Conservation (phyloP, 2,113 vertebrate species). For the Oncorhynchus keta region DNA sequence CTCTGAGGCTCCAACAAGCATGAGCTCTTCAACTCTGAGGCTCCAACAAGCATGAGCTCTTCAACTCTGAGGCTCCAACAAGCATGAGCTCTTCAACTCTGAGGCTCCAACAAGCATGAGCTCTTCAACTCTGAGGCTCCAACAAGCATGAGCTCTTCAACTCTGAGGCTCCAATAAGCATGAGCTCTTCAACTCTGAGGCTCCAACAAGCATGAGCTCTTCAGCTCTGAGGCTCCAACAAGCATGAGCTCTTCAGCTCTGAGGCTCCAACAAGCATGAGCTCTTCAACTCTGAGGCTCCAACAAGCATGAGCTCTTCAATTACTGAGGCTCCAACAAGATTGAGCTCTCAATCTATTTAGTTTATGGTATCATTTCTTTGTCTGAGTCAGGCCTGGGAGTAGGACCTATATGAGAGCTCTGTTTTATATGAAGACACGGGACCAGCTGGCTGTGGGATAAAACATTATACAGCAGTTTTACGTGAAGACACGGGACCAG, state of each 20-base stretch:
- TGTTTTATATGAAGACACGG: too few relatives aligned
- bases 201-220: not conserved
- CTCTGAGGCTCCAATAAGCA: too few relatives aligned
- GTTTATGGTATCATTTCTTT: not conserved
- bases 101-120: too few relatives aligned
- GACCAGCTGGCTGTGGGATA: too few relatives aligned
- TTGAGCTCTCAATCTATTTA: not conserved
- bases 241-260: not conserved
- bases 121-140: too few relatives aligned
- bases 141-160: too few relatives aligned
- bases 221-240: not conserved
- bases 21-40: too few relatives aligned
- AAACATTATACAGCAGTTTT: too few relatives aligned
- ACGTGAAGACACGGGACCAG: not conserved
- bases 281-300: not conserved
- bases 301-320: not conserved
- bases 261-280: not conserved
- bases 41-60: too few relatives aligned
- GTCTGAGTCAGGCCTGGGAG: not conserved
- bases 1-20: too few relatives aligned
- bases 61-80: too few relatives aligned
- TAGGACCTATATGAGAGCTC: not conserved
- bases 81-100: too few relatives aligned
- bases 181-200: not conserved
- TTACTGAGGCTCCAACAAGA: not conserved